Evolutionary conservation across 2,888 invertebrate species (phyloP).

Genomic region (Cryptus viduatorius): DNA sequence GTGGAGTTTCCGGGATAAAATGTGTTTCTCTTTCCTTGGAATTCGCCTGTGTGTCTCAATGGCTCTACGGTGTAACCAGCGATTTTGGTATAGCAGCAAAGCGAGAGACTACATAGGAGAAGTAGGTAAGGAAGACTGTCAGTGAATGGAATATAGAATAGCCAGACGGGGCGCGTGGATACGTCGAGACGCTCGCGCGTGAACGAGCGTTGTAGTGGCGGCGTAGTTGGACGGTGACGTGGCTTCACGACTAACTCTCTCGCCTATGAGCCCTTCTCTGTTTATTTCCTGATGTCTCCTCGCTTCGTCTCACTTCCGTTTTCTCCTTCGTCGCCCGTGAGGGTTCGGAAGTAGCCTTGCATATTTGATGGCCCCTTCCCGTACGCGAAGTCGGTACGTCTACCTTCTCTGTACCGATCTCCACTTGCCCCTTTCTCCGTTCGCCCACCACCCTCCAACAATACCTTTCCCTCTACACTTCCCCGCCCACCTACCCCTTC

Average conservation of each 20-base stretch:
- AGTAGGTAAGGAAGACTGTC: slow-evolving; percentile 8
- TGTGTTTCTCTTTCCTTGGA: not conserved
- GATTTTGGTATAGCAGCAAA: no score
- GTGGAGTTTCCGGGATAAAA: slow-evolving; percentile 6
- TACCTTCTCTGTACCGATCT: slow-evolving; percentile 26
- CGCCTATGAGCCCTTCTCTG: not conserved
- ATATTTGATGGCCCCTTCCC: slow-evolving; percentile 79
- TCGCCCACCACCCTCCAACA: not conserved
- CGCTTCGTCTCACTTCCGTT: slow-evolving; percentile 62
- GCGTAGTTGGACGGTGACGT: not conserved
- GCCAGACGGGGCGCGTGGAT: slow-evolving; percentile 29
- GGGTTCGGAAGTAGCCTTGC: slow-evolving; percentile 79
- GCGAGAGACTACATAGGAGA: not conserved
- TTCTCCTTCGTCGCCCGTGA: slow-evolving; percentile 60
- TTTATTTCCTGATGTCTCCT: slow-evolving; percentile 7
- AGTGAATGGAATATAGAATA: slow-evolving; percentile 41
- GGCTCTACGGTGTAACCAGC: not conserved
- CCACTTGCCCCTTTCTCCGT: no score
- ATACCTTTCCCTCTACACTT: not conserved
- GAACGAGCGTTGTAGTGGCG: slow-evolving; percentile 41
- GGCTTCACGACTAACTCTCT: slow-evolving; percentile 33
- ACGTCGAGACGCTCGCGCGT: slow-evolving; percentile 19
- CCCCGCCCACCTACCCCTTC: slow-evolving; percentile 38
- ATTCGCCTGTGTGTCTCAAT: not conserved
- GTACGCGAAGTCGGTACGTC: slow-evolving; percentile 24